These are phyloP conservation scores for Harpagoxenus sublaevis DNA, from an alignment of 2,888 invertebrate genomes.

Conservation along the genomic window DNA sequence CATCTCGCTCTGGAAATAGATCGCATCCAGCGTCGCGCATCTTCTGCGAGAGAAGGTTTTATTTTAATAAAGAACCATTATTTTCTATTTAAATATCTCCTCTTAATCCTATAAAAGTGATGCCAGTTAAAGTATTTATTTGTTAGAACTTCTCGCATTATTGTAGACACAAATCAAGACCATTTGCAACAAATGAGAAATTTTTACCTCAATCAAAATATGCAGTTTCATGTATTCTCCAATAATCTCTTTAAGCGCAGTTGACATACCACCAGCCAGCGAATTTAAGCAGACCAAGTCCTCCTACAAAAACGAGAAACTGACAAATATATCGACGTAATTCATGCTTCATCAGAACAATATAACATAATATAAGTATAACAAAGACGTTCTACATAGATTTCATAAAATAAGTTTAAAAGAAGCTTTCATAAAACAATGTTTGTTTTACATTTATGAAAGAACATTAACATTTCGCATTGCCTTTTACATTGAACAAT, in stretches of 20 bases:
- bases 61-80: not conserved
- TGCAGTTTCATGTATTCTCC: conserved; percentile 89
- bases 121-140: not conserved
- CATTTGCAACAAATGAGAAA: not conserved
- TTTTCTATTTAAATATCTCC: not conserved
- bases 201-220: conserved; percentile 88
- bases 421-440: not conserved
- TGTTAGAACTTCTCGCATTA: not conserved
- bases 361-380: not conserved
- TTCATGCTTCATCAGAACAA: not conserved
- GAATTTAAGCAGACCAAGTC: conserved; percentile 85
- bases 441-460: not conserved
- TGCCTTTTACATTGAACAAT: not conserved
- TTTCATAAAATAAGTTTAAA: not conserved
- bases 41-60: conserved; percentile 71
- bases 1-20: conserved; percentile 93
- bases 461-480: not conserved
- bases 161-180: conserved; percentile 37
- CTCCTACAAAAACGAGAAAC: conserved; percentile 78
- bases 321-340: not conserved
- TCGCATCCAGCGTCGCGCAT: conserved; percentile 91
- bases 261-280: conserved; percentile 87
- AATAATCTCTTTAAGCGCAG: conserved; percentile 88
- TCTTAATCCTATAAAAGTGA: not conserved
- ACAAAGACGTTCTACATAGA: not conserved